Evolutionary conservation across 2,113 vertebrate species (phyloP).

Genomic region (Alces alces): DNA sequence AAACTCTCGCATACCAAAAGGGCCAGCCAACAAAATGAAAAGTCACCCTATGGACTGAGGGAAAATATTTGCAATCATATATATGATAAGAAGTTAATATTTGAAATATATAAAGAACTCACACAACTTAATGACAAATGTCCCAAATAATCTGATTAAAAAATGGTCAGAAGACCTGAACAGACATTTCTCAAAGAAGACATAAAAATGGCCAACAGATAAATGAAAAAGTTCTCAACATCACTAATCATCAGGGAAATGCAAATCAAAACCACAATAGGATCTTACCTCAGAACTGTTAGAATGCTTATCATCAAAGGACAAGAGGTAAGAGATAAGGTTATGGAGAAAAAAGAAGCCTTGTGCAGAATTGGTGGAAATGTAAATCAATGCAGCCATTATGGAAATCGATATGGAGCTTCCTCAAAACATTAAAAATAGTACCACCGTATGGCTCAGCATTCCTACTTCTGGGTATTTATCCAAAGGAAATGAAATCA

Average conservation of each 20-base stretch:
- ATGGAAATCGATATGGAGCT: neutral
- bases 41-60: neutral
- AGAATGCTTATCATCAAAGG: neutral
- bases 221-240: neutral
- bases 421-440: neutral
- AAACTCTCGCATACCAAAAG: neutral
- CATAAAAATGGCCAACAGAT: neutral
- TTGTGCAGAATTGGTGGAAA: neutral
- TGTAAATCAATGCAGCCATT: neutral
- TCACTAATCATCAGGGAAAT: neutral
- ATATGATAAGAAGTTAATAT: neutral
- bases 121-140: neutral
- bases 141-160: neutral
- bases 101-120: neutral
- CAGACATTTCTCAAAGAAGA: neutral
- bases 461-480: neutral
- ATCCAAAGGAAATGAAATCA: neutral
- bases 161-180: neutral
- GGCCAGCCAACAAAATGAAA: neutral
- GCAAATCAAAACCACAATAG: neutral
- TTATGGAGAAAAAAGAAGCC: neutral
- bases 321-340: neutral
- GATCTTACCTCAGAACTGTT: neutral
- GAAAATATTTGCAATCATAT: neutral
- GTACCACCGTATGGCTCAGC: neutral